A percentile compares a stretch with the other conserved stretches of the same genome.
Evolutionary conservation across 2,888 invertebrate genomes (phyloP).

Genomic region (Dolichopus griseipennis): DNA sequence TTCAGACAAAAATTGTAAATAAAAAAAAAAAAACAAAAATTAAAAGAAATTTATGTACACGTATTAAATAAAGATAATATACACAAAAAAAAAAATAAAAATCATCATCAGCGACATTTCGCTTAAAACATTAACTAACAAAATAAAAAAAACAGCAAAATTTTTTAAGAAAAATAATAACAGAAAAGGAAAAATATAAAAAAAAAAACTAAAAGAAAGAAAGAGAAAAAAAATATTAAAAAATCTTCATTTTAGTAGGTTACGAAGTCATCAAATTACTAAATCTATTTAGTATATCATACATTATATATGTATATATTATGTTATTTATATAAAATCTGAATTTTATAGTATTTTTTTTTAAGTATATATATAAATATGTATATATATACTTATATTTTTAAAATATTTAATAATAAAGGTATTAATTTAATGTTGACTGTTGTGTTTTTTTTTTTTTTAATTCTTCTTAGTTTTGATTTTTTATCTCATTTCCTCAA

Average conservation of each 20-base stretch:
- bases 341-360: too few species aligned
- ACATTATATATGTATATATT: neutral
- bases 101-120: neutral
- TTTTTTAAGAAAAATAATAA: neutral
- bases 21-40: too few species aligned
- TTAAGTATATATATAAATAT: neutral
- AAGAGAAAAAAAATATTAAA: neutral
- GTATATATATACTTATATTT: neutral
- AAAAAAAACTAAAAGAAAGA: neutral
- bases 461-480: too few species aligned
- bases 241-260: constrained; percentile 1
- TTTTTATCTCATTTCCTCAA: neutral
- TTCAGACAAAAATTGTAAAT: too few species aligned
- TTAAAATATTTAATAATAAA: neutral
- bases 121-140: too few species aligned
- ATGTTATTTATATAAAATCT: too few species aligned
- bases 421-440: too few species aligned
- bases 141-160: neutral
- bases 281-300: too few species aligned
- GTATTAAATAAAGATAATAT: too few species aligned
- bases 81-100: neutral
- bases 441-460: too few species aligned
- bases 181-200: neutral
- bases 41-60: too few species aligned
- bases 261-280: neutral